phyloP scores from a whole-genome alignment of 2,113 vertebrate genomes.

The Pangasianodon gigas region DNA sequence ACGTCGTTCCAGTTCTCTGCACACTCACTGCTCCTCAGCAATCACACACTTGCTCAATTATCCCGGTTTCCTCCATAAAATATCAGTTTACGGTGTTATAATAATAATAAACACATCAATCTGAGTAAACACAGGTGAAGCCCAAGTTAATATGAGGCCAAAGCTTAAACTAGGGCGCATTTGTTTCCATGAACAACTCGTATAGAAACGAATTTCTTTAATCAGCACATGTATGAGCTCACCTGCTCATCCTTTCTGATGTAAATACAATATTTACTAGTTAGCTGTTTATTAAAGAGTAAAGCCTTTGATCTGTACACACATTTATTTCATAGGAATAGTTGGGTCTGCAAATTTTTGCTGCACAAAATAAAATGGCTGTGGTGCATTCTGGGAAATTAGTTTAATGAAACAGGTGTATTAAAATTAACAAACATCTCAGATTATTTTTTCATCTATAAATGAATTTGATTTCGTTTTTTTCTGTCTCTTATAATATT shows the following conservation, averaged over 20 bases:
- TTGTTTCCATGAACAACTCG: background rate
- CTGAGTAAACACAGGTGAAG: background rate
- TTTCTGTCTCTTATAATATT: background rate
- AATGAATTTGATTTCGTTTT: background rate
- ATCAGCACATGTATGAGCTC: background rate
- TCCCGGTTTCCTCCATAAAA: background rate
- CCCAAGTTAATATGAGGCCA: background rate
- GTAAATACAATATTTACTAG: background rate
- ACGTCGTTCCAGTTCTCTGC: background rate
- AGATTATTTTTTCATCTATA: background rate
- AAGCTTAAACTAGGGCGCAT: background rate
- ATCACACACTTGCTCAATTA: background rate
- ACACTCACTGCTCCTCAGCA: background rate
- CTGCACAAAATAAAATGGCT: background rate
- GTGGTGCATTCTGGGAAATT: conserved; percentile 23
- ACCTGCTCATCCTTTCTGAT: background rate
- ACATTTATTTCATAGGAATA: background rate
- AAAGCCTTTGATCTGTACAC: background rate
- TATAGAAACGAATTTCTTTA: background rate
- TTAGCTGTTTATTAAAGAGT: background rate
- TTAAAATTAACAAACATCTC: background rate
- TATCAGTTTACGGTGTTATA: background rate
- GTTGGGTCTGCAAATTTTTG: too few species aligned
- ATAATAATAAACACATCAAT: background rate
- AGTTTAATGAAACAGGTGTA: conserved; percentile 3